phyloP scores from a whole-genome alignment of 2,113 vertebrate species.

The Plecotus auritus region DNA sequence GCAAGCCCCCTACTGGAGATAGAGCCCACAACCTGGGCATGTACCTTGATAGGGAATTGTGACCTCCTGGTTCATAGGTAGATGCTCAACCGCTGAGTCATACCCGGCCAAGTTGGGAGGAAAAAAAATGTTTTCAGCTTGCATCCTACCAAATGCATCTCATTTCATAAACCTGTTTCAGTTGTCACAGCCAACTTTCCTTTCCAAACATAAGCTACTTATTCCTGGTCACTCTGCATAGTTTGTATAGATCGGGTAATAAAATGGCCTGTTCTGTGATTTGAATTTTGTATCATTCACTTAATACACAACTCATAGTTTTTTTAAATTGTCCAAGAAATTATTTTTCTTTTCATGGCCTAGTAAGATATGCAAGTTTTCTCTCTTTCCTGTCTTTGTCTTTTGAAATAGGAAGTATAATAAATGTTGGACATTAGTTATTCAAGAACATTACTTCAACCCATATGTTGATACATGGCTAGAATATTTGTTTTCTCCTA shows the following conservation, averaged over 20 bases:
- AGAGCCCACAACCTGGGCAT: no score
- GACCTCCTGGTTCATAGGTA: no score
- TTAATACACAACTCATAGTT: not conserved
- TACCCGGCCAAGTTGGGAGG: no score
- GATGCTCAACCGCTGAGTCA: no score
- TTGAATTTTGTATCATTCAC: not conserved
- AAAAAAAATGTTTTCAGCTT: not conserved
- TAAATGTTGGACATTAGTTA: not conserved
- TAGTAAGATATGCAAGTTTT: not conserved
- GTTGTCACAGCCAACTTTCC: not conserved
- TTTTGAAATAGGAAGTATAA: not conserved
- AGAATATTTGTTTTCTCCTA: not conserved
- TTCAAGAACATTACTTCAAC: not conserved
- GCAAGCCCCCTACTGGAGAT: no score
- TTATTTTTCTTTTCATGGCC: not conserved
- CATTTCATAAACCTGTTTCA: not conserved
- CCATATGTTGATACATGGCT: rapidly evolving
- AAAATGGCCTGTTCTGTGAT: not conserved
- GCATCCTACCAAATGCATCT: not conserved
- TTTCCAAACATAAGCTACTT: not conserved
- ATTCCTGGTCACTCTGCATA: not conserved
- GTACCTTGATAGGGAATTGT: no score
- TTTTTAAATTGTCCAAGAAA: not conserved
- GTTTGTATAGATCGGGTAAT: not conserved
- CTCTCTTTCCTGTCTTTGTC: not conserved